These are phyloP conservation scores for Drosophila micromelanica DNA, from an alignment of 1,140 invertebrate genomes.

Conservation along the genomic window DNA sequence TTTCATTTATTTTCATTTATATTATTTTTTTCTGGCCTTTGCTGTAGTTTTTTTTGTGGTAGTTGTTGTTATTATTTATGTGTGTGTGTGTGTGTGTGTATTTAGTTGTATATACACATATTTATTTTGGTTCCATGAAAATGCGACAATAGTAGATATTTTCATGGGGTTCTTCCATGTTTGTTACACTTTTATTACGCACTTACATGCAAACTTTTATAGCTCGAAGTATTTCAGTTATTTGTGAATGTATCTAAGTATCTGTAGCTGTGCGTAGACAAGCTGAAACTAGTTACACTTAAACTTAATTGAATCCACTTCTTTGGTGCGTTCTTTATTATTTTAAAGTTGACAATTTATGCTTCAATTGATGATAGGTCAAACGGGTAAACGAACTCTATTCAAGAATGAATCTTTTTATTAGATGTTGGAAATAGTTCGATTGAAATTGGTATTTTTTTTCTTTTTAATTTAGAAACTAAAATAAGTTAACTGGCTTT, in stretches of 20 bases:
- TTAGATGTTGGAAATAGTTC: neutral
- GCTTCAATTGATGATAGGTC: slow-evolving; percentile 29
- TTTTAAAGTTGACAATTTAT: slow-evolving; percentile 14
- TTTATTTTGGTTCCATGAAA: slow-evolving; percentile 46
- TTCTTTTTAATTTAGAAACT: too few relatives aligned
- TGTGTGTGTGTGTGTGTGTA: neutral
- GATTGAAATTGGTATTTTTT: too few relatives aligned
- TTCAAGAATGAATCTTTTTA: neutral
- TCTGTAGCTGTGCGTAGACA: neutral
- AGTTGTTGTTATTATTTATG: slow-evolving; percentile 27
- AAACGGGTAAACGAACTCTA: slow-evolving; percentile 34
- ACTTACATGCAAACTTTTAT: slow-evolving; percentile 25
- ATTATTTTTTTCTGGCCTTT: slow-evolving; percentile 36
- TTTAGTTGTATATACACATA: slow-evolving; percentile 24
- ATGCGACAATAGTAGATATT: slow-evolving; percentile 20
- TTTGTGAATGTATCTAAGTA: neutral
- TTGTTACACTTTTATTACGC: slow-evolving; percentile 31
- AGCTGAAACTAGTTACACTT: slow-evolving; percentile 33
- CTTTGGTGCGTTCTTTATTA: slow-evolving; percentile 8
- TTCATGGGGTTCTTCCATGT: slow-evolving; percentile 13
- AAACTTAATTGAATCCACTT: slow-evolving; percentile 30
- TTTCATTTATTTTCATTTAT: slow-evolving; percentile 42
- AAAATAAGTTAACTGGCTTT: too few relatives aligned
- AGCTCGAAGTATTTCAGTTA: neutral
- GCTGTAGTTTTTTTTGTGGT: slow-evolving; percentile 22